A percentile compares a stretch with the other conserved stretches of the same genome.
phyloP scores from a whole-genome alignment of 2,888 invertebrate species.

The Oscheius sp. region DNA sequence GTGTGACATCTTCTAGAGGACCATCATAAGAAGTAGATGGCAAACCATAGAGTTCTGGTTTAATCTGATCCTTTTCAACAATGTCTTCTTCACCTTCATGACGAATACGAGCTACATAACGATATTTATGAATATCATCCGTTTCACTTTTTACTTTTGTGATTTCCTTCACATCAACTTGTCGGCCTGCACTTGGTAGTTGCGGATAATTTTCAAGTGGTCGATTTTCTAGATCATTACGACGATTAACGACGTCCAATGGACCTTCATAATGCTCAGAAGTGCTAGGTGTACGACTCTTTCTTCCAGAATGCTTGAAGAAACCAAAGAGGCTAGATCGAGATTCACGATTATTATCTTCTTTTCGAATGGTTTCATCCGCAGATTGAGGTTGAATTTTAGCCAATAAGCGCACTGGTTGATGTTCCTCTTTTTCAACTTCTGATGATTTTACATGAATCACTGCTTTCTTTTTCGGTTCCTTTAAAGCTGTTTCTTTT shows the following conservation, averaged over 20 bases:
- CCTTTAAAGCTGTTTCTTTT: not conserved
- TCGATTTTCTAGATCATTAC: conserved; percentile 1
- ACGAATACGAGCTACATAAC: conserved; percentile 35
- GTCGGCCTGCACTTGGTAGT: not conserved
- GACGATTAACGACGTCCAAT: conserved; percentile 12
- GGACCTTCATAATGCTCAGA: conserved; percentile 9
- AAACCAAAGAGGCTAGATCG: conserved; percentile 13
- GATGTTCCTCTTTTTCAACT: not conserved
- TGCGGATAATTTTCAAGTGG: conserved; percentile 5
- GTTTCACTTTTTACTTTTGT: not conserved
- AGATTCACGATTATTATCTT: not conserved
- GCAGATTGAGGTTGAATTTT: conserved; percentile 21
- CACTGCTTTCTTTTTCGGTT: conserved; percentile 12
- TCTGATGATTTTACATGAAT: conserved; percentile 4
- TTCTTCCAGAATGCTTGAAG: not conserved
- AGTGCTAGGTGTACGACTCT: not conserved
- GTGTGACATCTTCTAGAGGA: conserved; percentile 30
- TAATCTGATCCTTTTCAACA: conserved; percentile 19
- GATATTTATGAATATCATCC: conserved; percentile 1
- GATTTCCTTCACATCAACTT: not conserved
- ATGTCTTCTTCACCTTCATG: conserved; percentile 45
- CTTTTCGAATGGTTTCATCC: conserved; percentile 9
- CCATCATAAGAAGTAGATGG: conserved; percentile 30
- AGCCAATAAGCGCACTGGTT: conserved; percentile 39
- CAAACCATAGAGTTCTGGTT: conserved; percentile 2